Evolutionary conservation across 2,888 invertebrate species (phyloP).

Genomic region (Luperina testacea): DNA sequence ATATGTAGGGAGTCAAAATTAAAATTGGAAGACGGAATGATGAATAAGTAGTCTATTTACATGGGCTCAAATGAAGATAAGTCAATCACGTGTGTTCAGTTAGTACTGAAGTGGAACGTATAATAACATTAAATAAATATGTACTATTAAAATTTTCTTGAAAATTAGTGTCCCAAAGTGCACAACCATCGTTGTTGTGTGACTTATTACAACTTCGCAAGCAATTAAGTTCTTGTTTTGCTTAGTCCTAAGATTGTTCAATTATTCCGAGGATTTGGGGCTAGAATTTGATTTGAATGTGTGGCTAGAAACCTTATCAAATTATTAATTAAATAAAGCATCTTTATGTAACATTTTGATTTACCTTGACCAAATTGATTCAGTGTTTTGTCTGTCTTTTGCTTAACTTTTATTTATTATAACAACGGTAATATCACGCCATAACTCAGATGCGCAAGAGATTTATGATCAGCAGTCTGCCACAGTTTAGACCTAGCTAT

Average conservation of each 20-base stretch:
- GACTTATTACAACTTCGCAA: conserved; percentile 18
- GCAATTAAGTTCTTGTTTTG: conserved; percentile 11
- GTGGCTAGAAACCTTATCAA: neutral
- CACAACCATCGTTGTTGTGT: neutral
- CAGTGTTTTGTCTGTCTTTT: neutral
- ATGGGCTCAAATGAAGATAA: neutral
- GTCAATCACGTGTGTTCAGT: neutral
- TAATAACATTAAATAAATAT: neutral
- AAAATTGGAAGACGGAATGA: neutral
- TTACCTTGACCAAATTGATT: neutral
- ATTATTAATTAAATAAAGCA: neutral
- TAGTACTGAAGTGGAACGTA: neutral
- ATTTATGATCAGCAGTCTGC: conserved; percentile 13
- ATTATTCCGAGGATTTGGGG: neutral
- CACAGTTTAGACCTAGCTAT: neutral
- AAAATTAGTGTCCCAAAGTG: neutral
- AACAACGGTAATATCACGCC: neutral
- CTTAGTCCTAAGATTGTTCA: conserved; percentile 21
- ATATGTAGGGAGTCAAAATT: neutral
- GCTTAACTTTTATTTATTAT: neutral
- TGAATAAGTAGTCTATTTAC: neutral
- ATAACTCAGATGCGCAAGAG: neutral
- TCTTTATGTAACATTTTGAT: neutral
- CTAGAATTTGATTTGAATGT: neutral
- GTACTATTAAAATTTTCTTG: neutral